Evolutionary conservation across 1,140 invertebrate species (phyloP).

Genomic region (Onthophagus taurus): DNA sequence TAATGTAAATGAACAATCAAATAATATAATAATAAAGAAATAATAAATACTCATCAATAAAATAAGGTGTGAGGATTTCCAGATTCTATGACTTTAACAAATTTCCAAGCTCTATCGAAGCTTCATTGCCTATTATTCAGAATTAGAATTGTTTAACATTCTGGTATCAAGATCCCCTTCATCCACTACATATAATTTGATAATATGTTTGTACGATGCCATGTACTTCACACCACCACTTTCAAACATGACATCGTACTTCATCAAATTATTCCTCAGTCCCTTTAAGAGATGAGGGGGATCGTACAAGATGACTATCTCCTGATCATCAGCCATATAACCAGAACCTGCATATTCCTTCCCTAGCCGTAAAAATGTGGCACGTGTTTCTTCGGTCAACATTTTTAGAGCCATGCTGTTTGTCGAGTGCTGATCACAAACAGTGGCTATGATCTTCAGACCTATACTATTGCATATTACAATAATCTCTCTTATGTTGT

Average conservation of each 20-base stretch:
- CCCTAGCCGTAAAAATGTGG: no score
- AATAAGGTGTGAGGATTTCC: no score
- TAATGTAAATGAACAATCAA: no score
- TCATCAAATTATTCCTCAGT: slow-evolving; percentile 11
- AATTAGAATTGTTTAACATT: slow-evolving; percentile 12
- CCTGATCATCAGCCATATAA: slow-evolving; percentile 2
- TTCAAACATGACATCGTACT: neutral
- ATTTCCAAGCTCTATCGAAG: no score
- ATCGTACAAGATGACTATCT: slow-evolving; percentile 13
- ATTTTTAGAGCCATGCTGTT: no score
- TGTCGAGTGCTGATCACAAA: slow-evolving; percentile 20
- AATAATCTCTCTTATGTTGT: slow-evolving; percentile 8
- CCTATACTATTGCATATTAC: slow-evolving; percentile 13
- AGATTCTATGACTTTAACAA: no score
- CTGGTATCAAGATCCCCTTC: slow-evolving; percentile 12
- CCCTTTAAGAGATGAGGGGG: slow-evolving; percentile 12
- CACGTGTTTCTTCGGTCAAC: no score
- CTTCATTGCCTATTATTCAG: no score
- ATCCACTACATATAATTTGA: slow-evolving; percentile 10
- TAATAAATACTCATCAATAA: no score
- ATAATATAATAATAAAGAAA: no score
- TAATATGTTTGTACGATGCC: slow-evolving; percentile 6
- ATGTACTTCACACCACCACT: neutral
- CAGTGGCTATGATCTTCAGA: slow-evolving; percentile 16
- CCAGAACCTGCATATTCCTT: no score